Percentiles rank a stretch among this genome's conserved stretches.
Conservation (phyloP, 2,113 vertebrate genomes). For the Semnornis frantzii region DNA sequence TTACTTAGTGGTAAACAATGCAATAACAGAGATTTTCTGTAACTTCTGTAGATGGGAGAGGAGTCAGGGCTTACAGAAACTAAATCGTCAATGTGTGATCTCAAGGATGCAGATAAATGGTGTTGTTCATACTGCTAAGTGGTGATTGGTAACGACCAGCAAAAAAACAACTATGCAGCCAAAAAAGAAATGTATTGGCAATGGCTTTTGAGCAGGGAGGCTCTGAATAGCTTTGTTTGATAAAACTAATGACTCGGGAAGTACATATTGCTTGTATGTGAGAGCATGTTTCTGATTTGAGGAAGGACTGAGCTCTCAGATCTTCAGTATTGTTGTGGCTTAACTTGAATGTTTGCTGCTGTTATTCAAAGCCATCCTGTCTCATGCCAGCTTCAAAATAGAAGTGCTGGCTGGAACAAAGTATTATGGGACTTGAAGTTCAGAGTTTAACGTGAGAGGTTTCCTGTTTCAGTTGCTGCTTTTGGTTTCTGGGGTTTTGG, state of each 20-base stretch:
- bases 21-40: slow-evolving; percentile 12
- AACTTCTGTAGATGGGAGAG: background rate
- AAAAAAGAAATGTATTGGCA: background rate
- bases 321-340: background rate
- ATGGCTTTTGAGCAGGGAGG: background rate
- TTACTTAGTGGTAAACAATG: background rate
- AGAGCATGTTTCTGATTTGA: background rate
- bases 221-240: background rate
- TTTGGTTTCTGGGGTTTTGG: no score
- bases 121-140: background rate
- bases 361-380: no score
- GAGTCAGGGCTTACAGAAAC: background rate
- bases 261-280: background rate
- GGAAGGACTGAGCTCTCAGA: background rate
- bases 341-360: no score
- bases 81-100: background rate
- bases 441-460: no score
- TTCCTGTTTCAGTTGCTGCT: no score
- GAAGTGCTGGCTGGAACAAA: no score
- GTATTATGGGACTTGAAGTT: no score
- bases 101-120: background rate
- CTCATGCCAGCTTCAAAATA: no score
- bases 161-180: background rate
- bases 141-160: background rate
- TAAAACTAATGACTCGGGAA: background rate